Base-by-base conservation (phyloP, 2,797 vertebrate species). In the Danio albolineatus region DNA sequence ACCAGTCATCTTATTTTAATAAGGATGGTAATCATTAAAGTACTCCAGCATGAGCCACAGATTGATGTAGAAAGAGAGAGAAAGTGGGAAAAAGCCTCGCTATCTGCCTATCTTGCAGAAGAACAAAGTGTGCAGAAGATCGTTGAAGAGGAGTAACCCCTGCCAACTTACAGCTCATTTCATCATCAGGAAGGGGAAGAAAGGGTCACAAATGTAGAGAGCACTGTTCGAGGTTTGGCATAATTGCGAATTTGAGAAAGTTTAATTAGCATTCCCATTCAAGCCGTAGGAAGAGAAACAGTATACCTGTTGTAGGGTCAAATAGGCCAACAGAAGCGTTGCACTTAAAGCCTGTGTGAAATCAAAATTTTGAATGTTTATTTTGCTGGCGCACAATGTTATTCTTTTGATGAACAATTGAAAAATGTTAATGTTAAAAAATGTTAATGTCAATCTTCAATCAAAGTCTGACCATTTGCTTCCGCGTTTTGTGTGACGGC, bases 231-330 rank as follows among this genome's bases (percentile, higher is more conserved):
- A 82, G 72, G 73, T 80, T 83, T 79, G 44, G 53, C 51, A 60
- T 43, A 62, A 84, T 80, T 81, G 75, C 71, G 19, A 71, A 79
- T 78, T 71, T 57, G 41, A 73, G 56, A 53, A 78, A 54, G 43
- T 53, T 57, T 81, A 80, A 60, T 71, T 28, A n/a, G 56, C 83
- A 86, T 90, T 82, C 80, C 48, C 16, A 1, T 28, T 66, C 64
- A 85, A 86, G 85, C 84, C 6, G 86, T 94, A 88, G 60, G 90
- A 88, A 92, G 91, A 88, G 91, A 85, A 93, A 94, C 93, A 89
- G 80, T 65, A 86, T 87, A 90, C 88, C 89, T 90, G 89, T 90
- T 86, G 86, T 88, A 76, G 89, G 87, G 89, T 90, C 90, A 91
- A 92, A 87, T 16, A 75, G 67, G 60, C 38, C 41, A 44, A 41